Evolutionary conservation across 2,888 invertebrate species (phyloP), one percentile per base, ranked within the genome.

Genomic region (Stenurella melanura): DNA sequence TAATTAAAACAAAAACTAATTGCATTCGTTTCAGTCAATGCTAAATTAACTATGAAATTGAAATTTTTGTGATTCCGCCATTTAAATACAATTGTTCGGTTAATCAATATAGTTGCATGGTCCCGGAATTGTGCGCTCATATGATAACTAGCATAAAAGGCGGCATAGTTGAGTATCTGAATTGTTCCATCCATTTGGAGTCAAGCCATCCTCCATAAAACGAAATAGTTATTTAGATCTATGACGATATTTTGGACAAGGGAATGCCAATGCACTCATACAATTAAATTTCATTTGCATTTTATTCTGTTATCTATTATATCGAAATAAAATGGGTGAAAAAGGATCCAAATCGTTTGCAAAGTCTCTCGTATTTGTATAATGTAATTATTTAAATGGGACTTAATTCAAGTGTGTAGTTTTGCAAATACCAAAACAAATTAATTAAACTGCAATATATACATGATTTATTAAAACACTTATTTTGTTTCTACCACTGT

Each of bases 221-320:
- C 75, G 71, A 76, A 76, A 76, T 63, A 74, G 75, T 75, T 75
- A 75, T 69, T 54, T 66, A 69, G 69, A 69, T 74, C 26, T 67
- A 38, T 63, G 74, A 67, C 74, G 68, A 71, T 76, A 71, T 76
- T 61, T 58, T 68, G 42, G 60, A 61, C 74, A 73, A 63, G 54
- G 58, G 54, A 72, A 75, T 76, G 76, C 74, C 76, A 61, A 71
- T 74, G 78, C 69, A 73, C 74, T 68, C 70, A 38, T 72, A 75
- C n/a, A n/a, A 78, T 78, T 69, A 78, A 67, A 71, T 61, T 60
- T 73, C 75, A 78, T 78, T 78, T 74, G 71, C 77, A 77, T 77
- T 57, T 72, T 71, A 68, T 77, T 76, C 60, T 18, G 26, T 19
- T 17, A 42, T 61, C 56, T 63, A 57, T 72, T 73, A 17, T 75